Conservation (phyloP, 92 coral and sea anemone species). For the Anthopleura xanthogrammica region DNA sequence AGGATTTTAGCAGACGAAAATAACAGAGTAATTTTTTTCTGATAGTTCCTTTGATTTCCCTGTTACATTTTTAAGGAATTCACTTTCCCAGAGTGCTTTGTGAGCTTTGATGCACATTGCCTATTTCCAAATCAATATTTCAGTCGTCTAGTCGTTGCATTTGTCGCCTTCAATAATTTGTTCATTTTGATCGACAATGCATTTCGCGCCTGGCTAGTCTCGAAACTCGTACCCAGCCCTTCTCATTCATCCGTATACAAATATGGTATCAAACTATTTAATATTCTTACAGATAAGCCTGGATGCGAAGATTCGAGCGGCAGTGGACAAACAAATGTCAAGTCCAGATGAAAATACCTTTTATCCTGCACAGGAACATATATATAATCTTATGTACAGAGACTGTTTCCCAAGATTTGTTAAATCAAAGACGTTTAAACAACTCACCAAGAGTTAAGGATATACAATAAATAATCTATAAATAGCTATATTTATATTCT, state of each 20-base stretch:
- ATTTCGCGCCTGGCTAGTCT: too few relatives aligned
- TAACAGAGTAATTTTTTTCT: too few relatives aligned
- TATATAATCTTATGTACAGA: constrained; percentile 83
- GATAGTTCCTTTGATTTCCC: too few relatives aligned
- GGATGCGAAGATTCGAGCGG: constrained; percentile 89
- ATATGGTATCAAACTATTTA: background rate
- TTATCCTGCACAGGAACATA: constrained; percentile 89
- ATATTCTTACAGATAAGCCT: constrained; percentile 77
- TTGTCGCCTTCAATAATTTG: too few relatives aligned
- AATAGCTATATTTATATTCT: constrained; percentile 1
- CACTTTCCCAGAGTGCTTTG: too few relatives aligned
- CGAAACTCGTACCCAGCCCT: too few relatives aligned
- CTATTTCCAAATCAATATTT: too few relatives aligned
- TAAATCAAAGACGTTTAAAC: constrained; percentile 88
- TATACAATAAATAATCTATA: background rate
- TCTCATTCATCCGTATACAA: background rate
- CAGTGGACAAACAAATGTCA: constrained; percentile 83
- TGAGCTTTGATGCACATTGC: too few relatives aligned
- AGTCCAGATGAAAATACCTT: constrained; percentile 82
- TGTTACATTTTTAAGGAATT: too few relatives aligned
- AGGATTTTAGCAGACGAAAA: too few relatives aligned
- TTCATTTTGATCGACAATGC: too few relatives aligned
- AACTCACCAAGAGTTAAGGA: constrained; percentile 56
- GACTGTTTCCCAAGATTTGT: constrained; percentile 93
- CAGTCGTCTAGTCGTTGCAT: too few relatives aligned